Percentiles rank a stretch among this genome's conserved stretches.
These are phyloP conservation scores for Podarcis raffonei DNA, from an alignment of 2,113 vertebrate species.

Conservation along the genomic window DNA sequence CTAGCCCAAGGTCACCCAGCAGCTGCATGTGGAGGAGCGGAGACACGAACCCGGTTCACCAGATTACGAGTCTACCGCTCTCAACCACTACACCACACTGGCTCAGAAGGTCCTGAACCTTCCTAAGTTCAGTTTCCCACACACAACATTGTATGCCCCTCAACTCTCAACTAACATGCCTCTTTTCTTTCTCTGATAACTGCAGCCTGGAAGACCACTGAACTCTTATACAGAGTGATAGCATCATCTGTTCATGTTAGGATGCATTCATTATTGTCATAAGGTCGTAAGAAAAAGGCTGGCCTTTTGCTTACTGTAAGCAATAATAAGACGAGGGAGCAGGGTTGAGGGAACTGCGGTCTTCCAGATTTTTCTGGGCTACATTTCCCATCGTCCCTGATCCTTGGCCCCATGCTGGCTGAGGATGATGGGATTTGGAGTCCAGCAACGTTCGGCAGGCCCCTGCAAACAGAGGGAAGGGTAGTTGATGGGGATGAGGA, in stretches of 20 bases:
- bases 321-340: background rate
- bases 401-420: too few relatives aligned
- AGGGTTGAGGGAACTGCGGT: background rate
- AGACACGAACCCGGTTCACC: too few relatives aligned
- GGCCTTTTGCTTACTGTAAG: background rate
- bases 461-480: background rate
- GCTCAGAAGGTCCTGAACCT: background rate
- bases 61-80: too few relatives aligned
- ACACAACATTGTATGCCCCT: too few relatives aligned
- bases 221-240: background rate
- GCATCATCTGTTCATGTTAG: background rate
- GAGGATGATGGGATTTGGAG: too few relatives aligned
- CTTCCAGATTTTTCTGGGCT: too few relatives aligned
- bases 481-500: background rate
- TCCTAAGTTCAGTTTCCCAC: background rate
- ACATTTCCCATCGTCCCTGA: too few relatives aligned
- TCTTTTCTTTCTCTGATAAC: background rate
- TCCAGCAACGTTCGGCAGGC: too few relatives aligned
- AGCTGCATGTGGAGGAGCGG: too few relatives aligned
- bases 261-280: background rate
- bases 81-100: too few relatives aligned
- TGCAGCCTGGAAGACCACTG: background rate
- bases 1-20: too few relatives aligned
- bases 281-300: background rate
- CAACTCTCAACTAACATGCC: background rate